Evolutionary conservation across 2,113 vertebrate species (phyloP), one percentile per base, ranked within the genome.

Genomic region (Paraplagusia blochii): DNA sequence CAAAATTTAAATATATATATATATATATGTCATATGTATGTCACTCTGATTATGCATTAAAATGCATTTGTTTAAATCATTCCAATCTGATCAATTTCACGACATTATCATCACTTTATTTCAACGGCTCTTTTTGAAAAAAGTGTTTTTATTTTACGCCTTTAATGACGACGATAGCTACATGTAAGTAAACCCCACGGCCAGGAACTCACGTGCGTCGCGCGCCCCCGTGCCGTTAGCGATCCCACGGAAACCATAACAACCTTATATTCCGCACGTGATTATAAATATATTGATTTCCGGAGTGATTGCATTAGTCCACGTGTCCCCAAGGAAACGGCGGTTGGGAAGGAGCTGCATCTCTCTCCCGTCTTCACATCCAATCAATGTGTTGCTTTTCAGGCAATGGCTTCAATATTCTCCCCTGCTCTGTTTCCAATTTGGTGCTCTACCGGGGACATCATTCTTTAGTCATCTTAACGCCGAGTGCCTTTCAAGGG

Each of bases 201-300:
- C 22, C 22, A 29, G 3, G 6, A 29, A 29, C 2, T 29, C 3
- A 29, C 22, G 6, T 6, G 22, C 22, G 6, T 2, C 22, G 22
- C 6, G 6, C 22, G n/a, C 22, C 6, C 22, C 22, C 6, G 22
- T 29, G 22, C 22, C 6, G 2, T 29, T 29, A 2, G 22, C 6
- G 22, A 29, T 29, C 6, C 22, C 86, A 88, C 65, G 22, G 63
- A 89, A 75, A 74, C 73, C 88, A 89, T 92, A 92, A 84, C 66
- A 87, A 87, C 70, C 79, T 74, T 14, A 51, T 86, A 88, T 90
- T 60, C 77, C 74, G 79, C 76, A 89, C 79, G 76, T 4, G 76
- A 93, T 93, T 89, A 92, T 90, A 92, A 89, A 90, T 85, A 80
- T 75, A 93, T 93, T 90, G 93, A 94, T 93, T 93, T 90, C 89